These are phyloP conservation scores for Polietes domitor DNA, from an alignment of 2,888 invertebrate species.

Conservation along the genomic window DNA sequence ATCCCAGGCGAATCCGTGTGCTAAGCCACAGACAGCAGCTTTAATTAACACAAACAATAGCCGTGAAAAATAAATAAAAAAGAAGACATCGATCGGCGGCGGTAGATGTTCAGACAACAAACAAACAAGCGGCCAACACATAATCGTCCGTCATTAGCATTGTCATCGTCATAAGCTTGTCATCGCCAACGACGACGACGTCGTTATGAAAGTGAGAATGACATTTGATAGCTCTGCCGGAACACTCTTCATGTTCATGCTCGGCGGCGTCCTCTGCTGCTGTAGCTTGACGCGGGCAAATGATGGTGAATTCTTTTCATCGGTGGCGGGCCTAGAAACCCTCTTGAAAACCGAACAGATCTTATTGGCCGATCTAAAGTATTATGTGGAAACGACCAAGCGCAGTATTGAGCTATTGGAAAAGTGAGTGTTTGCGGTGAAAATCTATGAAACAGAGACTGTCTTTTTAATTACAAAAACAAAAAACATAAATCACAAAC, in stretches of 20 bases:
- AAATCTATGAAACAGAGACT: neutral
- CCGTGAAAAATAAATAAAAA: neutral
- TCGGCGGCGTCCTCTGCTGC: constrained; percentile 28
- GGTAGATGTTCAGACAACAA: neutral
- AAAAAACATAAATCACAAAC: too few species aligned
- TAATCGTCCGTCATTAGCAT: constrained; percentile 5
- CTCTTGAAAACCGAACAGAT: constrained; percentile 74
- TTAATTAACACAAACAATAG: constrained; percentile 21
- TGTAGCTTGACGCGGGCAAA: constrained; percentile 39
- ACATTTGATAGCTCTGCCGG: constrained; percentile 9
- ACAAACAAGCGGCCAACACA: too few species aligned
- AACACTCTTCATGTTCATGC: constrained; percentile 1
- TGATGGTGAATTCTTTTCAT: constrained; percentile 74
- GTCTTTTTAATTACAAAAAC: too few species aligned
- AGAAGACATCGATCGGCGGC: neutral
- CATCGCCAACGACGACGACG: neutral
- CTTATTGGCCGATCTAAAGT: constrained; percentile 71
- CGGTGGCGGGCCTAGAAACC: constrained; percentile 74
- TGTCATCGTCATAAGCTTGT: neutral
- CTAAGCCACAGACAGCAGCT: neutral
- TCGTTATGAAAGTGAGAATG: neutral
- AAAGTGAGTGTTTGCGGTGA: constrained; percentile 69
- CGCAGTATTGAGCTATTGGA: constrained; percentile 70
- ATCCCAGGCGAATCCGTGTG: too few species aligned
- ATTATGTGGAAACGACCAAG: constrained; percentile 69